Evolutionary conservation across 2,797 vertebrate species (phyloP).

Genomic region (Spondyliosoma cantharus): DNA sequence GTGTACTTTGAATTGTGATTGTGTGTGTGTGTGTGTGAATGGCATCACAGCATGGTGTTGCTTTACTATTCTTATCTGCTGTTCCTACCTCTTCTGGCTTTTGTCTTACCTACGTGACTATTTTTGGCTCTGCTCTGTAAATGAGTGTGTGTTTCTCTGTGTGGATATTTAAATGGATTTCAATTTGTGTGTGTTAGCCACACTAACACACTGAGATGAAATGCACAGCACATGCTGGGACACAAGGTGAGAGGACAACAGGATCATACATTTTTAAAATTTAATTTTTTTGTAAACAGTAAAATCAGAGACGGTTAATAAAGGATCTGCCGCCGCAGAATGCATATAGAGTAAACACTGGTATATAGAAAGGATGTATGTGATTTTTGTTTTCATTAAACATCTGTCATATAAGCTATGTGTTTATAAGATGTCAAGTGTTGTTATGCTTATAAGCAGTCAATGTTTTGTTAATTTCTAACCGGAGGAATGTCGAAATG

Average conservation of each 20-base stretch:
- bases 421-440: neutral
- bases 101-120: conserved; percentile 8
- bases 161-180: conserved; percentile 25
- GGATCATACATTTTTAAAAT: too few species aligned
- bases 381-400: neutral
- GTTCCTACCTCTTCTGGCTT: conserved; percentile 18
- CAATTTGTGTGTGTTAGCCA: neutral
- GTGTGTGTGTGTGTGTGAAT: neutral
- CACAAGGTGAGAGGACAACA: neutral
- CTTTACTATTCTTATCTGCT: conserved; percentile 2
- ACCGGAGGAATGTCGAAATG: too few species aligned
- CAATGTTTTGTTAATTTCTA: too few species aligned
- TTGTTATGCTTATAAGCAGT: too few species aligned
- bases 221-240: neutral
- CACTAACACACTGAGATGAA: neutral
- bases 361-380: neutral
- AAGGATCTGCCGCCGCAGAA: too few species aligned
- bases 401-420: neutral
- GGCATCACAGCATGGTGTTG: too few species aligned
- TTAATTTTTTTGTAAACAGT: too few species aligned
- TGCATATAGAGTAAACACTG: too few species aligned
- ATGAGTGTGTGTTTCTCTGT: conserved; percentile 18
- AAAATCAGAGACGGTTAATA: too few species aligned
- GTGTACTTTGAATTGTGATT: too few species aligned
- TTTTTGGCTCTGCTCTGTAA: conserved; percentile 21